Conservation (phyloP, 1,140 invertebrate species). For the Paralvinella palmiformis region DNA sequence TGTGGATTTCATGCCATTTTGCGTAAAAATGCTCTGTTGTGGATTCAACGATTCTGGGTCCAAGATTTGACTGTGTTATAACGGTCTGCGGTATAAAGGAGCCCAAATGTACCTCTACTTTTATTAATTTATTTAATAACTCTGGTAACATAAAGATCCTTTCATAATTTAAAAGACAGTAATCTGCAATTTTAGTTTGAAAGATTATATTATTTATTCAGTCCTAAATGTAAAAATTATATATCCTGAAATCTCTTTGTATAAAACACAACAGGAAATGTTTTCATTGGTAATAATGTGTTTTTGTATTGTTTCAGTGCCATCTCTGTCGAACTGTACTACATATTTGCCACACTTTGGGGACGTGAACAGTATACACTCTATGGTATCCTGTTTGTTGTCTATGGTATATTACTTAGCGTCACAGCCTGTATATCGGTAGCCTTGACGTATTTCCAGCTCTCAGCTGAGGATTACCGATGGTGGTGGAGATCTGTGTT, state of each 20-base stretch:
- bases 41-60: too few species aligned
- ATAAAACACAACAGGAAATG: too few species aligned
- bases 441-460: conserved; percentile 55
- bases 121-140: too few species aligned
- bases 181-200: too few species aligned
- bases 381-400: conserved; percentile 54
- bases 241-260: background rate
- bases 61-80: too few species aligned
- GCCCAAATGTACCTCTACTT: too few species aligned
- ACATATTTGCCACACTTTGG: conserved; percentile 57
- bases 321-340: conserved; percentile 57
- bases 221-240: background rate
- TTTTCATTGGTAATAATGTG: background rate
- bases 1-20: too few species aligned
- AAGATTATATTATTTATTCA: background rate
- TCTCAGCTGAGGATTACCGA: conserved; percentile 54
- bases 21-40: too few species aligned
- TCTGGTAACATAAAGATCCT: too few species aligned
- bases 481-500: conserved; percentile 58
- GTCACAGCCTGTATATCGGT: conserved; percentile 56
- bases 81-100: too few species aligned
- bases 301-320: conserved; percentile 45
- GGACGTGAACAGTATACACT: conserved; percentile 54
- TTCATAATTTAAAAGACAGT: too few species aligned
- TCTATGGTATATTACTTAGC: conserved; percentile 54